Evolutionary conservation across 2,888 invertebrate genomes (phyloP).

Genomic region (Sinodicranocentrus sp.): DNA sequence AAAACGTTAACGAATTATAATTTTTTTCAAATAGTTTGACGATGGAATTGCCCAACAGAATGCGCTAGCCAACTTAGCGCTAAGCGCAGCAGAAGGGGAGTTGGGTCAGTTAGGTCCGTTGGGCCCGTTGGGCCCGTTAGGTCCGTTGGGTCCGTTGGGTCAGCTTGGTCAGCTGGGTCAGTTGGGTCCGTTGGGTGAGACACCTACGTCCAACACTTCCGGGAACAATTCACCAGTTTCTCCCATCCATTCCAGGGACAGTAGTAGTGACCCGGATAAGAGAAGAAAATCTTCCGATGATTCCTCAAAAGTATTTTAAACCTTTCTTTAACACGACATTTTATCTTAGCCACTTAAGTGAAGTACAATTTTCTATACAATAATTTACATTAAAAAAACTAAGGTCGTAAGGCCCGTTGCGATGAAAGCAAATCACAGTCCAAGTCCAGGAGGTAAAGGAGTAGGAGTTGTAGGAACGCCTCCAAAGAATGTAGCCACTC

Average conservation of each 20-base stretch:
- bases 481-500: conserved; percentile 77
- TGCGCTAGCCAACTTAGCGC: conserved; percentile 71
- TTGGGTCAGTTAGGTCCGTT: no score
- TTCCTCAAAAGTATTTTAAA: conserved; percentile 76
- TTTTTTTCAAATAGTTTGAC: conserved; percentile 73
- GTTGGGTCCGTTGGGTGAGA: conserved; percentile 86
- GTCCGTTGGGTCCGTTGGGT: no score
- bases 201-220: conserved; percentile 90
- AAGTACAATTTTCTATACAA: no score
- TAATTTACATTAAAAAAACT: no score
- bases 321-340: no score
- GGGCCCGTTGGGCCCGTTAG: no score
- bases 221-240: conserved; percentile 88
- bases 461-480: conserved; percentile 73
- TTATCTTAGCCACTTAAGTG: no score
- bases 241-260: conserved; percentile 85
- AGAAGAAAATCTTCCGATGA: conserved; percentile 77
- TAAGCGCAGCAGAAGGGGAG: conserved; percentile 79
- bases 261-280: conserved; percentile 78
- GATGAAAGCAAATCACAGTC: conserved; percentile 83
- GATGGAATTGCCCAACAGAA: conserved; percentile 73
- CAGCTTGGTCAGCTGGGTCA: no score
- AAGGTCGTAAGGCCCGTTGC: conserved; percentile 93
- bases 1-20: no score
- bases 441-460: conserved; percentile 73